Evolutionary conservation across 2,113 vertebrate genomes (phyloP).

Genomic region (Brachirus orientalis): DNA sequence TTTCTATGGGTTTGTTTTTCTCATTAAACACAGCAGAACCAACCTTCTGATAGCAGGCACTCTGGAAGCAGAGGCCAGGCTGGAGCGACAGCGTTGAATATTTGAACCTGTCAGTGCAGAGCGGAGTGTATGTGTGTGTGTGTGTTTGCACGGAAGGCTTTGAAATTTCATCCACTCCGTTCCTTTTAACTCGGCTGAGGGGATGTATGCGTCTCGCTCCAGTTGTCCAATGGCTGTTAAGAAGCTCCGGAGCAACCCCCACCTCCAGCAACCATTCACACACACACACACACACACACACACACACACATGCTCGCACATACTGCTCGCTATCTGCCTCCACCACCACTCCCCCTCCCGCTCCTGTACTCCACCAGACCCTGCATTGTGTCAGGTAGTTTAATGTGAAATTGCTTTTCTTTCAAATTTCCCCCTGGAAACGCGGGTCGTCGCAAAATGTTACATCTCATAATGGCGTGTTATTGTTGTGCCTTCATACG

Average conservation of each 20-base stretch:
- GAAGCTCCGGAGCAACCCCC: constrained; percentile 45
- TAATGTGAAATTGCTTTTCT: constrained; percentile 82
- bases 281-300: constrained; percentile 3
- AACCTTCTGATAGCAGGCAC: constrained; percentile 45
- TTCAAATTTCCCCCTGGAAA: constrained; percentile 76
- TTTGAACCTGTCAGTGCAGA: constrained; percentile 76
- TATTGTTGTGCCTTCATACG: constrained; percentile 74
- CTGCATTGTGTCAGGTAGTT: constrained; percentile 78
- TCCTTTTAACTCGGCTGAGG: constrained; percentile 77
- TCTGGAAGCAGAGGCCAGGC: constrained; percentile 43
- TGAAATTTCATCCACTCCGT: constrained; percentile 80
- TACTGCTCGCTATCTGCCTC: constrained; percentile 23
- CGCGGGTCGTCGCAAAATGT: constrained; percentile 54
- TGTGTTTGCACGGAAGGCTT: constrained; percentile 81
- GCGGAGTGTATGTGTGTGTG: constrained; percentile 40
- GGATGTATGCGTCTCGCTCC: constrained; percentile 69
- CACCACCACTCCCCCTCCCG: neutral
- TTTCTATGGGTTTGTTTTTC: constrained; percentile 45
- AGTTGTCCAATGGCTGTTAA: constrained; percentile 71
- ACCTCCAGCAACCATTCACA: constrained; percentile 27
- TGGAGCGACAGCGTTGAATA: constrained; percentile 58
- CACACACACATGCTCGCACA: neutral
- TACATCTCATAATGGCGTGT: constrained; percentile 65
- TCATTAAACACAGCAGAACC: constrained; percentile 67
- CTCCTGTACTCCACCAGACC: constrained; percentile 49